Conservation (phyloP, 2,888 invertebrate genomes). For the Monochamus alternatus region DNA sequence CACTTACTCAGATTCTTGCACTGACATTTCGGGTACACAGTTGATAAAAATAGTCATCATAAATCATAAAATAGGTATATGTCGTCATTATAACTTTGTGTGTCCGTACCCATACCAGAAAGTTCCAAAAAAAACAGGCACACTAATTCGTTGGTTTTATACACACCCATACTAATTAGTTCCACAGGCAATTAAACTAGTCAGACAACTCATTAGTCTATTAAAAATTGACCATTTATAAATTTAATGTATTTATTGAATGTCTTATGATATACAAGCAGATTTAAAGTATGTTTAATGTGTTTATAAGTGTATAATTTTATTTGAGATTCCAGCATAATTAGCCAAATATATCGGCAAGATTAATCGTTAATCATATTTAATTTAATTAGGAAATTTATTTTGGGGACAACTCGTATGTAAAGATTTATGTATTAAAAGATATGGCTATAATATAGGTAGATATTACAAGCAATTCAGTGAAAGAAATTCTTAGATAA, state of each 20-base stretch:
- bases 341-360: conserved; percentile 1
- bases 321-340: background rate
- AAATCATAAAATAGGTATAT: background rate
- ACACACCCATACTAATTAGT: background rate
- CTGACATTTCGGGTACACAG: no score
- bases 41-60: background rate
- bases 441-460: no score
- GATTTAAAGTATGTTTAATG: conserved; percentile 3
- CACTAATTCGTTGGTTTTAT: background rate
- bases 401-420: background rate
- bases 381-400: background rate
- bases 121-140: background rate
- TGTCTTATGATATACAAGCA: no score
- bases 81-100: no score
- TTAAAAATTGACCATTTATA: conserved; percentile 7
- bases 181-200: background rate
- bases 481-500: no score
- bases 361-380: background rate
- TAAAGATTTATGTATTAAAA: no score
- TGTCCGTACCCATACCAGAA: no score
- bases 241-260: conserved; percentile 7
- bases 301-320: background rate
- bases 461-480: no score
- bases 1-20: no score
- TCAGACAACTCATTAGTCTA: conserved; percentile 8